phyloP scores from a whole-genome alignment of 1,140 invertebrate species.

The Ericerus pela region DNA sequence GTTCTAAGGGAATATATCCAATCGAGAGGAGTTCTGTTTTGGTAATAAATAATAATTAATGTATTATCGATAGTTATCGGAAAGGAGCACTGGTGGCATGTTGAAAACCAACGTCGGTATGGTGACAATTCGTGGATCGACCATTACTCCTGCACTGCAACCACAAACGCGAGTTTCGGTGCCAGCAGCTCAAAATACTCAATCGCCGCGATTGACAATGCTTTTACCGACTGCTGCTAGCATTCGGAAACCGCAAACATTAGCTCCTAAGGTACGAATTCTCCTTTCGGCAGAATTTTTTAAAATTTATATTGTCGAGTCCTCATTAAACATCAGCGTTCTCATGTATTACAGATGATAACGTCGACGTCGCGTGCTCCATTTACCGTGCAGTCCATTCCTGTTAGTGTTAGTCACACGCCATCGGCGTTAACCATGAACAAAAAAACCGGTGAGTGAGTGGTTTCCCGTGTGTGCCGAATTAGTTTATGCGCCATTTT shows the following conservation, averaged over 20 bases:
- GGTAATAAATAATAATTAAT: too few species aligned
- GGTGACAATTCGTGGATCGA: not conserved
- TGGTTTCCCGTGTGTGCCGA: not conserved
- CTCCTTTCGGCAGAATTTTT: too few species aligned
- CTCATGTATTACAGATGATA: slow-evolving; percentile 6
- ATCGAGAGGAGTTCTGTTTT: too few species aligned
- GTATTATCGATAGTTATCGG: not conserved
- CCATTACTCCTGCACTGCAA: not conserved
- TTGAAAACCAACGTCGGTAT: slow-evolving; percentile 2
- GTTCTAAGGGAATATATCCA: too few species aligned
- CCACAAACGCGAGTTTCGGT: not conserved
- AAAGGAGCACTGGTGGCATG: not conserved
- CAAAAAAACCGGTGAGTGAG: not conserved
- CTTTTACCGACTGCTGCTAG: not conserved
- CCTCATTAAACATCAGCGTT: too few species aligned
- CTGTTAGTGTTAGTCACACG: slow-evolving; percentile 2
- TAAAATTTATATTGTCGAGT: too few species aligned
- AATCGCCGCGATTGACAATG: too few species aligned
- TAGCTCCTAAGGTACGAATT: not conserved
- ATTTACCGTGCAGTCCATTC: slow-evolving; percentile 1
- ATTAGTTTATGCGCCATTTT: not conserved
- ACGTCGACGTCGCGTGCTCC: not conserved
- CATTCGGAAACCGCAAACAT: not conserved
- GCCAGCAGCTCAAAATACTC: too few species aligned
- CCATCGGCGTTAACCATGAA: not conserved